Conservation (phyloP, 2,797 vertebrate species). For the Anguilla obscura region DNA sequence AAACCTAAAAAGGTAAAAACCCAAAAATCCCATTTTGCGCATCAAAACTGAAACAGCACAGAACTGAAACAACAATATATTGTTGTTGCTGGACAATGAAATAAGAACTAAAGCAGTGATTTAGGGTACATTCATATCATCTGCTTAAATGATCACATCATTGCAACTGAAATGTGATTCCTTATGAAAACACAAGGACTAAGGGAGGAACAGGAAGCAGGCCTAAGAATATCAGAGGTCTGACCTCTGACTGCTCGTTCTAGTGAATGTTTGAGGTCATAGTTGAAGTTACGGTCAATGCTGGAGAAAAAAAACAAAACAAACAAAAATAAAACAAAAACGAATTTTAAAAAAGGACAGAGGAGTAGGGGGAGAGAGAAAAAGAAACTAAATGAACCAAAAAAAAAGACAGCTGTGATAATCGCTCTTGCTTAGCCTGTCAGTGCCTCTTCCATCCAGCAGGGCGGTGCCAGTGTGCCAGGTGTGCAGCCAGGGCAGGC, state of each 20-base stretch:
- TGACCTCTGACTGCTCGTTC: background rate
- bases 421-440: constrained; percentile 76
- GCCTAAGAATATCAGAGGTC: background rate
- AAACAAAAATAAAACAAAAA: constrained; percentile 38
- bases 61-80: background rate
- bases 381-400: constrained; percentile 46
- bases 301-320: constrained; percentile 24
- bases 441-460: constrained; percentile 79
- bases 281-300: constrained; percentile 50
- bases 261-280: constrained; percentile 66
- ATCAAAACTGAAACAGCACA: background rate
- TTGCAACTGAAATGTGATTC: background rate
- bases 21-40: background rate
- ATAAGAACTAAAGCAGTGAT: background rate
- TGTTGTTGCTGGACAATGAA: background rate
- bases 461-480: constrained; percentile 75
- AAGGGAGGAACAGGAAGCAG: background rate
- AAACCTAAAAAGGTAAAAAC: background rate
- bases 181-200: background rate
- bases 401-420: constrained; percentile 61
- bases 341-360: constrained; percentile 34
- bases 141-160: background rate
- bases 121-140: background rate
- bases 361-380: constrained; percentile 33
- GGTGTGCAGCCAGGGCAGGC: constrained; percentile 75